A percentile compares a stretch with the other conserved stretches of the same genome.
Evolutionary conservation across 2,113 vertebrate genomes (phyloP).

Genomic region (Xiphias gladius): DNA sequence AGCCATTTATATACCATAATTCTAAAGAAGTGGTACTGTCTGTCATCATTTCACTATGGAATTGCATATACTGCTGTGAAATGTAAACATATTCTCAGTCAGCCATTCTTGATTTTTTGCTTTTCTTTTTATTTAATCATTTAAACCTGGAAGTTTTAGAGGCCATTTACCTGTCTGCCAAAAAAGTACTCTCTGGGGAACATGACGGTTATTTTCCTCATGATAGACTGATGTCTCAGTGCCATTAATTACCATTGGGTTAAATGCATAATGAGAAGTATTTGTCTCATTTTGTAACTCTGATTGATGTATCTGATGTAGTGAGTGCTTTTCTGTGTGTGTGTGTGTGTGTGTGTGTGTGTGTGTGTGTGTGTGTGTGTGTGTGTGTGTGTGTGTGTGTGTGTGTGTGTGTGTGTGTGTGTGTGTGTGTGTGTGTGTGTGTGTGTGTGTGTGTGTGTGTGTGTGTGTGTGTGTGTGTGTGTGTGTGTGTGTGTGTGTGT

Average conservation of each 20-base stretch:
- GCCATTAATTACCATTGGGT: conserved; percentile 75
- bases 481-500: conserved; percentile 12
- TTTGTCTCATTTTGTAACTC: conserved; percentile 68
- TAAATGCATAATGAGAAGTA: conserved; percentile 74
- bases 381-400: conserved; percentile 42
- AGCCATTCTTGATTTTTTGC: neutral
- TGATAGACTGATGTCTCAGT: conserved; percentile 56
- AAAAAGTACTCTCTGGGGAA: conserved; percentile 33
- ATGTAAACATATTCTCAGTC: neutral
- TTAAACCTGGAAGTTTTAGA: conserved; percentile 30
- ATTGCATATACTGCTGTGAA: neutral
- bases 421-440: conserved; percentile 15
- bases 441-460: conserved; percentile 15
- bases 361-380: conserved; percentile 46
- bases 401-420: conserved; percentile 40
- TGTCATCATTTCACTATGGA: neutral
- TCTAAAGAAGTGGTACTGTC: neutral
- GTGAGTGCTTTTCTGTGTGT: conserved; percentile 17
- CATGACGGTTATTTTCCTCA: conserved; percentile 45
- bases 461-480: conserved; percentile 18
- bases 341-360: conserved; percentile 13
- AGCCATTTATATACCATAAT: neutral
- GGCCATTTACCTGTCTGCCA: conserved; percentile 29
- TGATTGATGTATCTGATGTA: conserved; percentile 66
- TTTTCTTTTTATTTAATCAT: conserved; percentile 23